Conservation (phyloP, 2,113 vertebrate genomes). For the Myrmecophaga tridactyla region DNA sequence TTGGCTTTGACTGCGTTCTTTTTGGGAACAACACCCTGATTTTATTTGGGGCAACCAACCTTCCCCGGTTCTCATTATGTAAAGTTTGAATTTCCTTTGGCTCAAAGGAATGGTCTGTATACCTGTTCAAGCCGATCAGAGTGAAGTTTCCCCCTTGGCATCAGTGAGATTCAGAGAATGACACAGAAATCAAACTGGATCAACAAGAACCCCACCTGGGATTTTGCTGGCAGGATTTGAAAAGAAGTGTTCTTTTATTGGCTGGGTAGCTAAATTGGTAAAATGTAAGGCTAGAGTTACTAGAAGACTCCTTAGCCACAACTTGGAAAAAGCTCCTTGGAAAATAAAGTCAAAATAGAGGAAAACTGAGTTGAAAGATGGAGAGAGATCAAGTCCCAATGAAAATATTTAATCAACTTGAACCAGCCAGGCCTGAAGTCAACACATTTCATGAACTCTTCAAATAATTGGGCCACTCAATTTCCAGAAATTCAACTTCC, state of each 20-base stretch:
- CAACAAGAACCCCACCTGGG: not conserved
- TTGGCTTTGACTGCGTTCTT: not conserved
- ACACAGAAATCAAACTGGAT: not conserved
- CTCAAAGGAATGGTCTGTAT: not conserved
- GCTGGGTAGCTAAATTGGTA: not conserved
- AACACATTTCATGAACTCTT: not conserved
- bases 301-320: not conserved
- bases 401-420: not conserved
- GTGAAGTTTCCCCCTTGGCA: not conserved
- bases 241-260: not conserved
- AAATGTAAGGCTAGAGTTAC: not conserved
- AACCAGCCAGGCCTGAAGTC: not conserved
- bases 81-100: slow-evolving; percentile 14
- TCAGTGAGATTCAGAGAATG: not conserved
- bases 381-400: not conserved
- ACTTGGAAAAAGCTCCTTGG: not conserved
- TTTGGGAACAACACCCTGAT: not conserved
- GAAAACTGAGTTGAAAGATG: not conserved
- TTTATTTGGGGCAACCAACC: not conserved
- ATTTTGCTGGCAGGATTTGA: not conserved
- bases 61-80: not conserved
- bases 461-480: not conserved
- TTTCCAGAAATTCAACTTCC: not conserved
- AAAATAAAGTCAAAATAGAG: slow-evolving; percentile 9
- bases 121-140: not conserved